A percentile compares a stretch with the other conserved stretches of the same genome.
phyloP scores from a whole-genome alignment of 1,140 invertebrate genomes.

The Brachionus rotundiformis region DNA sequence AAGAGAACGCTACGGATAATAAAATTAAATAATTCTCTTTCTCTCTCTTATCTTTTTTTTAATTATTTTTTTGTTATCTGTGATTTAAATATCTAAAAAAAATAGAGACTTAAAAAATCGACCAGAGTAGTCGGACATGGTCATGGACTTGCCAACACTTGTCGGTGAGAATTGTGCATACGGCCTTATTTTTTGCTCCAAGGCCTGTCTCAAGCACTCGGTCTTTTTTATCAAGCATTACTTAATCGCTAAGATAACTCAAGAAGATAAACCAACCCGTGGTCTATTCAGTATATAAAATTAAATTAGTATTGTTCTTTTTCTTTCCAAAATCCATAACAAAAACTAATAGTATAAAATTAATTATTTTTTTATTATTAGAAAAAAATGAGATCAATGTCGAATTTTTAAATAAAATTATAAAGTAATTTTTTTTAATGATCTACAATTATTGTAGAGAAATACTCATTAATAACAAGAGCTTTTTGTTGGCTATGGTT shows the following conservation, averaged over 20 bases:
- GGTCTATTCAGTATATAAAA: not conserved
- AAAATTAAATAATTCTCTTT: constrained; percentile 41
- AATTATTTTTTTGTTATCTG: not conserved
- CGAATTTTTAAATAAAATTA: not conserved
- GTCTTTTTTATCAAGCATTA: not conserved
- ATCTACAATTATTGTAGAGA: not conserved
- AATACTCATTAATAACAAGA: not conserved
- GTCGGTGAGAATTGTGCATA: not conserved
- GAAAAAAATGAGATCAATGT: not conserved
- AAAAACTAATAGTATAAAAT: not conserved
- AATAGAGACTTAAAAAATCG: not conserved
- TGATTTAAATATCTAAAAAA: constrained; percentile 37
- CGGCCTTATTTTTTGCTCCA: not conserved
- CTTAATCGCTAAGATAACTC: constrained; percentile 1
- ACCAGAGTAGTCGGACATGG: not conserved
- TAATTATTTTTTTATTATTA: not conserved
- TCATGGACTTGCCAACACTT: not conserved
- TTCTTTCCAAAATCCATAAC: not conserved
- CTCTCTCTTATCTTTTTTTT: constrained; percentile 20
- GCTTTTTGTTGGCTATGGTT: not conserved
- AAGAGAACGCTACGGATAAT: constrained; percentile 30
- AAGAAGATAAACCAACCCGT: not conserved
- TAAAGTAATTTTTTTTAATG: not conserved
- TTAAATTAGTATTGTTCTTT: not conserved
- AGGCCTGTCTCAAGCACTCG: not conserved